Evolutionary conservation across 2,888 invertebrate genomes (phyloP).

Genomic region (Tortrix viridana): DNA sequence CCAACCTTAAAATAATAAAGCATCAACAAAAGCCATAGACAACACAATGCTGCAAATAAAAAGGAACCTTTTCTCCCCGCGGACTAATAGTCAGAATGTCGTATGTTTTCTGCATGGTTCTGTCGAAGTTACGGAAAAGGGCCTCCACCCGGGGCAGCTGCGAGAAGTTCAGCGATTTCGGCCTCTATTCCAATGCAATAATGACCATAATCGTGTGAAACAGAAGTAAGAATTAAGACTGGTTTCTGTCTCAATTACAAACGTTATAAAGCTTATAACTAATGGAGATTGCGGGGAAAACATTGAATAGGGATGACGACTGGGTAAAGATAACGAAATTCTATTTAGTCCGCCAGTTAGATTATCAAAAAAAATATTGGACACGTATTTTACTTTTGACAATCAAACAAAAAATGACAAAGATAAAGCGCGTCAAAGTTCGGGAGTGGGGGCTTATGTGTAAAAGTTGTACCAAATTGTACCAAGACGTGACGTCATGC

Average conservation of each 20-base stretch:
- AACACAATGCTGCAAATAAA: slow-evolving; percentile 39
- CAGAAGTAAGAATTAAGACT: neutral
- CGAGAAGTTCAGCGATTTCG: slow-evolving; percentile 79
- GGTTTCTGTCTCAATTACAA: neutral
- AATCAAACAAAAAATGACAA: too few species aligned
- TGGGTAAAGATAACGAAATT: too few species aligned
- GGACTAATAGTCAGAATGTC: slow-evolving; percentile 76
- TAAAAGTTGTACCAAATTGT: too few species aligned
- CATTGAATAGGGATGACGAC: too few species aligned
- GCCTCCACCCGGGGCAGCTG: slow-evolving; percentile 78
- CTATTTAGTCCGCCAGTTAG: too few species aligned
- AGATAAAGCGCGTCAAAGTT: too few species aligned
- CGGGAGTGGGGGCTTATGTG: too few species aligned
- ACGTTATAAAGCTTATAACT: too few species aligned
- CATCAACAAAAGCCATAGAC: slow-evolving; percentile 36
- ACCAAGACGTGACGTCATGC: too few species aligned
- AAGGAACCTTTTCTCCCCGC: slow-evolving; percentile 71
- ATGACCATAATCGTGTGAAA: slow-evolving; percentile 56
- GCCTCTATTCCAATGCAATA: slow-evolving; percentile 63
- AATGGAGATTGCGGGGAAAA: too few species aligned
- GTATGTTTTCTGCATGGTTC: slow-evolving; percentile 69
- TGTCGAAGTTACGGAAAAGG: slow-evolving; percentile 74
- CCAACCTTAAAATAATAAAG: slow-evolving; percentile 2
- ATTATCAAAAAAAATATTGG: too few species aligned
- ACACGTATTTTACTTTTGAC: too few species aligned